phyloP scores from a whole-genome alignment of 2,797 vertebrate genomes.

The Gorsachius magnificus region DNA sequence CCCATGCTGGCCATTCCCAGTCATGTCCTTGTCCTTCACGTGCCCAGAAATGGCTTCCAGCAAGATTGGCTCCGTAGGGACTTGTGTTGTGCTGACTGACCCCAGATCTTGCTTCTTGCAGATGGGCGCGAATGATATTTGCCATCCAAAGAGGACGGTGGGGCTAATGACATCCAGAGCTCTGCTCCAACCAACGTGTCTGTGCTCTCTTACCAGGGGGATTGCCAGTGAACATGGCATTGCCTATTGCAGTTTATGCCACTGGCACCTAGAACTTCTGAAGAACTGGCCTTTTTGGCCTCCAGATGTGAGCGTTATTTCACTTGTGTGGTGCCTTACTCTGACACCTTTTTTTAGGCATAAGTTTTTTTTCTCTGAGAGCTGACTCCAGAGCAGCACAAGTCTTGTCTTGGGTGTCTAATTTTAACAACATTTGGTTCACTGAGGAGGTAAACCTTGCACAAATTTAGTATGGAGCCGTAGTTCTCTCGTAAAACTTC shows the following conservation, averaged over 20 bases:
- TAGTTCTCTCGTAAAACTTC: background rate
- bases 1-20: background rate
- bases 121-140: background rate
- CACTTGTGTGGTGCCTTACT: background rate
- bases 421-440: background rate
- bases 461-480: background rate
- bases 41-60: background rate
- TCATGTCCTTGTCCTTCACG: background rate
- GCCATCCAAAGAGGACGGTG: background rate
- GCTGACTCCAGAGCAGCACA: background rate
- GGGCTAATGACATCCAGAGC: background rate
- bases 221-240: background rate
- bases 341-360: background rate
- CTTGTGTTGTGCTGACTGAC: background rate
- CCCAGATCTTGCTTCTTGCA: background rate
- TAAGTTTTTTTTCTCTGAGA: background rate
- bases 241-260: background rate
- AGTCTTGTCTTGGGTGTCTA: background rate
- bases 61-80: background rate
- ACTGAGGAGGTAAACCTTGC: background rate
- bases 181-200: fast-evolving
- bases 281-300: background rate
- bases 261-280: background rate
- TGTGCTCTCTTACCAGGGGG: background rate
- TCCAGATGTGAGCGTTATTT: background rate